A percentile compares a stretch with the other conserved stretches of the same genome.
Conservation (phyloP, 2,888 invertebrate genomes). For the Amaurobius ferox region DNA sequence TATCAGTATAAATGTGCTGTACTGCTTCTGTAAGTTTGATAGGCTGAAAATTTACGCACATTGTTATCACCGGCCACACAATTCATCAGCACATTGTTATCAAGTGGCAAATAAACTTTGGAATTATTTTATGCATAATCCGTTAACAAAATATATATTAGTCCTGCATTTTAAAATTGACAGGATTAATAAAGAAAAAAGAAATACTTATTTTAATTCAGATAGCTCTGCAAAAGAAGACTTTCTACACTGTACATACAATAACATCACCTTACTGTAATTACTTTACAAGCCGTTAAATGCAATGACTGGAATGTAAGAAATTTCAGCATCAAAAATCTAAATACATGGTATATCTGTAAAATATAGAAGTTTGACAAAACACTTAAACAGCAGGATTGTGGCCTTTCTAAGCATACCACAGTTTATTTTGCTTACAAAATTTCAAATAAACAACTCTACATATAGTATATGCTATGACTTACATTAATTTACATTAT, state of each 20-base stretch:
- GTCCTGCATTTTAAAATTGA: too few relatives aligned
- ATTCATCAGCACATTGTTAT: too few relatives aligned
- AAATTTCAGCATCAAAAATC: slow-evolving; percentile 67
- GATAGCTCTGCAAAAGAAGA: slow-evolving; percentile 33
- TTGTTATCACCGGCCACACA: too few relatives aligned
- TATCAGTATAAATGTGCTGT: too few relatives aligned
- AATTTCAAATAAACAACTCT: neutral
- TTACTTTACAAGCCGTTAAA: slow-evolving; percentile 67
- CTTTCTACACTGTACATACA: slow-evolving; percentile 47
- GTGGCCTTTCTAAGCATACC: slow-evolving; percentile 9
- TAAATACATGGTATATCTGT: slow-evolving; percentile 59
- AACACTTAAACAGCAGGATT: slow-evolving; percentile 36
- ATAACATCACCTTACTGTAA: slow-evolving; percentile 36
- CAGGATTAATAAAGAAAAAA: too few relatives aligned
- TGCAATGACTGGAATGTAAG: slow-evolving; percentile 71
- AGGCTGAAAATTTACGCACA: too few relatives aligned
- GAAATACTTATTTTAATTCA: too few relatives aligned
- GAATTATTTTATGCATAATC: too few relatives aligned
- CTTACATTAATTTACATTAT: neutral
- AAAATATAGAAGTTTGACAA: slow-evolving; percentile 62
- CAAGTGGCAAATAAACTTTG: too few relatives aligned
- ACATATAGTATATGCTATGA: neutral
- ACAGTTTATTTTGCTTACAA: neutral
- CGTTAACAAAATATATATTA: too few relatives aligned
- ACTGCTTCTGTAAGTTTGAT: too few relatives aligned